Evolutionary conservation across 1,140 invertebrate species (phyloP), one percentile per base, ranked within the genome.

Genomic region (Bombus ignitus): DNA sequence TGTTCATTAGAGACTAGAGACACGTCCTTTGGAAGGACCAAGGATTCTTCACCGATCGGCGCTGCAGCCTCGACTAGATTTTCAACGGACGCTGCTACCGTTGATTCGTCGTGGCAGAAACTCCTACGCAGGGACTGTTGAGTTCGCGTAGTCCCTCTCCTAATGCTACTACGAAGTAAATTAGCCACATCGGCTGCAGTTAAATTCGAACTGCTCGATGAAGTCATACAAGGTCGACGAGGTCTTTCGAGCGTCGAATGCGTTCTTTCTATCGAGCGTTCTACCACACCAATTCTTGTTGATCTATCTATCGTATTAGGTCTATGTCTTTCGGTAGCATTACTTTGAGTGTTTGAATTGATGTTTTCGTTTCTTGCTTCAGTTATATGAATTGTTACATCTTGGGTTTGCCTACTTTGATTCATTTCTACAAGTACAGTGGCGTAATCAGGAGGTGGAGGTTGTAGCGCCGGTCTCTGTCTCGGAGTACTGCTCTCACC

Each of bases 381-480:
- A n/a, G 88, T 86, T 10, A 92, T 77, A 13, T 89, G 87, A 35
- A 92, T 88, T 28, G 91, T 81, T 32, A 92, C 81, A 44, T 92
- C 89, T 66, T 92, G 39, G 39, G 86, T 62, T 10, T 91, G 74
- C 25, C 91, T 86, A 6, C 87, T 91, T 85, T 96, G 95, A 83
- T 96, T 96, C 92, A 96, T 96, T 88, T 96, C 96, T 0, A 97
- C 96, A 59, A 97, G 93, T 3, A 97, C 96, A 1, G 96, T 95
- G 35, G 96, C 96, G 82, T 97, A 97, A 89, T 97, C 96, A 0
- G 97, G 96, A 0, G 96, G 96, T 1, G 96, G 96, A 4, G 95
- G 95, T 72, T 95, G 95, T 32, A 96, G 91, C 3, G 94, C 91
- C 13, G 94, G 92, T 47, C 92, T 92, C 37, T 88, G 82, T 47